A percentile compares a stretch with the other conserved stretches of the same genome.
phyloP scores from a whole-genome alignment of 2,113 vertebrate species.

The Crotalus tigris region DNA sequence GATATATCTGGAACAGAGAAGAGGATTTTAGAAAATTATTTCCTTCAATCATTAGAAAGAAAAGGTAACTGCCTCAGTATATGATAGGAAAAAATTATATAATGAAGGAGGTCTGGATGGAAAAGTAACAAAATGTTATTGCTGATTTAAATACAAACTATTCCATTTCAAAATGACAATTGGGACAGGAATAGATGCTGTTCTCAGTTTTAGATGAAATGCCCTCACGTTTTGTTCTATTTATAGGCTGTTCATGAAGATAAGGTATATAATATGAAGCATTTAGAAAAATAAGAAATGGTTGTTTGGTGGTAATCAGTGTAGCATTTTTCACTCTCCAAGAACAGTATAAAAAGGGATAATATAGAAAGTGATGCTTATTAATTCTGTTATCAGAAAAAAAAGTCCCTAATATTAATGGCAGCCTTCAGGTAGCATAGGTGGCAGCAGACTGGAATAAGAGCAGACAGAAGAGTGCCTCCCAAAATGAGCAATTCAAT shows the following conservation, averaged over 20 bases:
- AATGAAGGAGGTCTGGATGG: not conserved
- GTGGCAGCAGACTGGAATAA: not conserved
- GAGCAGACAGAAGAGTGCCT: not conserved
- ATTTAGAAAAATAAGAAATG: not conserved
- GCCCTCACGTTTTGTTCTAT: not conserved
- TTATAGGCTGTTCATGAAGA: not conserved
- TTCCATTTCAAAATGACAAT: not conserved
- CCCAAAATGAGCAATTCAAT: not conserved
- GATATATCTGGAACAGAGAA: not conserved
- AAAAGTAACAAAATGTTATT: not conserved
- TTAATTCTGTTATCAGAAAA: not conserved
- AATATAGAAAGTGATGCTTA: not conserved
- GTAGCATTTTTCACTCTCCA: not conserved
- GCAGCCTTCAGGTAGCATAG: not conserved
- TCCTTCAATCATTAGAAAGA: not conserved
- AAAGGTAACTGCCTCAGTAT: not conserved
- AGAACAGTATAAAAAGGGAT: not conserved
- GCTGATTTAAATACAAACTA: not conserved
- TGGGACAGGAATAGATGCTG: not conserved
- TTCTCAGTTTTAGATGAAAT: not conserved
- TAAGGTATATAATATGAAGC: not conserved
- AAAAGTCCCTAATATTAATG: not conserved
- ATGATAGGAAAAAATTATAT: not conserved
- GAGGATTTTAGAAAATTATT: not conserved
- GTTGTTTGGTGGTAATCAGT: not conserved